These are phyloP conservation scores for Drosophila paramelanica DNA, from an alignment of 2,888 invertebrate species.

Conservation along the genomic window DNA sequence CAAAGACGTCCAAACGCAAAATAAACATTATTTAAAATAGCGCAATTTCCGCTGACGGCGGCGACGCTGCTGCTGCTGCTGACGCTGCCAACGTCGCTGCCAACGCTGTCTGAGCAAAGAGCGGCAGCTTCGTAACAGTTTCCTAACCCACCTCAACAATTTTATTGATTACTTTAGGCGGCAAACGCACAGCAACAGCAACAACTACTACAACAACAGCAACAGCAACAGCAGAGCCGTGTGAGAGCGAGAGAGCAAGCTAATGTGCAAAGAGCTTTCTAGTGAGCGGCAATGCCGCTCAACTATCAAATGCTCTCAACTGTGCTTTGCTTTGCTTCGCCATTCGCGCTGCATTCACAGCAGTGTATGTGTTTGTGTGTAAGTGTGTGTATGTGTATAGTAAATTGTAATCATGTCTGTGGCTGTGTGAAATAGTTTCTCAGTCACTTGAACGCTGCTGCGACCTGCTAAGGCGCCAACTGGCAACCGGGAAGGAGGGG, in stretches of 20 bases:
- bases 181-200: constrained; percentile 64
- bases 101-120: constrained; percentile 43
- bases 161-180: constrained; percentile 84
- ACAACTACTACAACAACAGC: constrained; percentile 25
- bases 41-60: constrained; percentile 80
- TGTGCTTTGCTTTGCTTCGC: constrained; percentile 38
- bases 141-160: constrained; percentile 85
- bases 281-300: constrained; percentile 40
- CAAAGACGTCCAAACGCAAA: constrained; percentile 67
- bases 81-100: constrained; percentile 33
- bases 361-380: constrained; percentile 28
- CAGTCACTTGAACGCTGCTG: constrained; percentile 62
- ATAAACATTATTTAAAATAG: constrained; percentile 81
- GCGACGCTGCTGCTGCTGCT: constrained; percentile 22
- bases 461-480: constrained; percentile 68
- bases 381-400: constrained; percentile 25
- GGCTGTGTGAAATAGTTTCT: constrained; percentile 66
- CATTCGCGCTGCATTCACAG: constrained; percentile 49
- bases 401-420: constrained; percentile 52
- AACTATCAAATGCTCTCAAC: constrained; percentile 56
- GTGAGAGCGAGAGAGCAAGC: constrained; percentile 55
- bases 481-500: constrained; percentile 44
- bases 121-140: constrained; percentile 82
- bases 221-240: constrained; percentile 38
- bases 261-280: constrained; percentile 50